phyloP scores from a whole-genome alignment of 1,140 invertebrate species.

The Cotesia chilonis region DNA sequence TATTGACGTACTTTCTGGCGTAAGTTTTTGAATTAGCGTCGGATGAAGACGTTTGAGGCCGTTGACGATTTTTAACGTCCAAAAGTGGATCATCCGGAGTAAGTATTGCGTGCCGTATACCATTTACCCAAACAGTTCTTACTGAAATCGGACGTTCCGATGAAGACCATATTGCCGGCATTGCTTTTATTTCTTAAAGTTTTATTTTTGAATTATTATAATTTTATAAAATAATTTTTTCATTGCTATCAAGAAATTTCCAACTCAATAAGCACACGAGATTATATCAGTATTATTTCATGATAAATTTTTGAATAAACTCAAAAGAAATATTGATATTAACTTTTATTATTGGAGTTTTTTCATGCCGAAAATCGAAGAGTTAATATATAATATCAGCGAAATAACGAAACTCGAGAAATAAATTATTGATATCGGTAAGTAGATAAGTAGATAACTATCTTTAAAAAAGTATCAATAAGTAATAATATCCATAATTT shows the following conservation, averaged over 20 bases:
- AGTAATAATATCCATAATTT: neutral
- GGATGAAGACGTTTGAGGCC: slow-evolving; percentile 37
- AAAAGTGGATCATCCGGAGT: slow-evolving; percentile 70
- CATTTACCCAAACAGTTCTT: slow-evolving; percentile 75
- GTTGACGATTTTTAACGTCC: slow-evolving; percentile 40
- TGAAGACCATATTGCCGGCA: slow-evolving; percentile 73
- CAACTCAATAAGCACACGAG: no score
- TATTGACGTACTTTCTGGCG: slow-evolving; percentile 40
- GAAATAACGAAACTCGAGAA: neutral
- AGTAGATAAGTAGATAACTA: neutral
- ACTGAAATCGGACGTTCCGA: slow-evolving; percentile 76
- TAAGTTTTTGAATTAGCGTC: slow-evolving; percentile 40
- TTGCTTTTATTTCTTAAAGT: slow-evolving; percentile 55
- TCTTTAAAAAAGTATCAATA: no score
- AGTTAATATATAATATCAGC: no score
- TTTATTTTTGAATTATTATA: neutral
- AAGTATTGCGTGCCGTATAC: slow-evolving; percentile 75
- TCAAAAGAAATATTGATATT: no score
- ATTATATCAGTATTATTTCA: no score
- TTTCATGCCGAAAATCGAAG: no score
- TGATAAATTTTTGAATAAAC: no score
- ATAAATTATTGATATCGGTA: neutral
- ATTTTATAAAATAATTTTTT: neutral
- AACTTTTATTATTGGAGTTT: no score
- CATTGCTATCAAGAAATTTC: no score